phyloP scores from a whole-genome alignment of 2,888 invertebrate species.

The Cylloceria caligata region DNA sequence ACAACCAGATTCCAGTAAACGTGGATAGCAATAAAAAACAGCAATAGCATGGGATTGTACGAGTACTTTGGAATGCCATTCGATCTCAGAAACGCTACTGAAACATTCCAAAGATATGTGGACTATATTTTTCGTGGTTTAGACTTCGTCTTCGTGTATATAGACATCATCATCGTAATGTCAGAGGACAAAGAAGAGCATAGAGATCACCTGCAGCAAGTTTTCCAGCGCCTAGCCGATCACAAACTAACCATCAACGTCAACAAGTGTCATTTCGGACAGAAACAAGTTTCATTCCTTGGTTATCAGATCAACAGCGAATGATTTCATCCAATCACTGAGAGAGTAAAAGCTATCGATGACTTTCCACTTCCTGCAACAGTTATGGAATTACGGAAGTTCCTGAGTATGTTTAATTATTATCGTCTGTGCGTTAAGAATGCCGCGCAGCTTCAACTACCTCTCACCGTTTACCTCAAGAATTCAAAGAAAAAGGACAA shows the following conservation, averaged over 20 bases:
- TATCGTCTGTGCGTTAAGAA: conserved; percentile 57
- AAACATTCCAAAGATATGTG: background rate
- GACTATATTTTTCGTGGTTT: background rate
- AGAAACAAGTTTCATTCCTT: conserved; percentile 34
- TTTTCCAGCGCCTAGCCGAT: conserved; percentile 23
- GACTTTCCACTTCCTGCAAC: background rate
- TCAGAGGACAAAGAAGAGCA: conserved; percentile 47
- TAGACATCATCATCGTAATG: conserved; percentile 34
- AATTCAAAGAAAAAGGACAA: conserved; percentile 60
- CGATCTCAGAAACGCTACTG: background rate
- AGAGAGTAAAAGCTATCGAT: background rate
- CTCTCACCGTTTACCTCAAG: background rate
- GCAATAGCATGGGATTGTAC: background rate
- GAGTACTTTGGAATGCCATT: background rate
- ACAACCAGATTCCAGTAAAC: conserved; percentile 53
- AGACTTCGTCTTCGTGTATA: background rate
- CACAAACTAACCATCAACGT: conserved; percentile 48
- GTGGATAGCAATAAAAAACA: conserved; percentile 22
- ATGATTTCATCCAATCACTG: background rate
- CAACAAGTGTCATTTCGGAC: conserved; percentile 53
- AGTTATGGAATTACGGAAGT: conserved; percentile 60
- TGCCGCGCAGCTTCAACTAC: conserved; percentile 50
- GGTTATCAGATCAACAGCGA: conserved; percentile 2
- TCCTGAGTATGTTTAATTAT: conserved; percentile 67
- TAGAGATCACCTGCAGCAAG: conserved; percentile 34